Conservation (phyloP, 2,797 vertebrate genomes). For the Mormyrus proboscirostris region DNA sequence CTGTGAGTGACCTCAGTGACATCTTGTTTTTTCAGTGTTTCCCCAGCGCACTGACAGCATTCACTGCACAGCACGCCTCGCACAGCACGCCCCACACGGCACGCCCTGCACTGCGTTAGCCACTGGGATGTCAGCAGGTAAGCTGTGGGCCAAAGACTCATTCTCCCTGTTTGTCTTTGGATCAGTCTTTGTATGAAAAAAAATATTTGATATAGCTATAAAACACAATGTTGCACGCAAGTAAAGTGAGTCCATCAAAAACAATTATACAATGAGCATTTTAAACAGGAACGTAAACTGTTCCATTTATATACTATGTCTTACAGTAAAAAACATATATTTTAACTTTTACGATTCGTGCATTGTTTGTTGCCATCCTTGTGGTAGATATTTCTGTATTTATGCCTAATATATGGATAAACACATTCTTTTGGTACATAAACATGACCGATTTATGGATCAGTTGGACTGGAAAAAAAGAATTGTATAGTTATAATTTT, state of each 20-base stretch:
- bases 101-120: too few relatives aligned
- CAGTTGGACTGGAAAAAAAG: too few relatives aligned
- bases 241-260: neutral
- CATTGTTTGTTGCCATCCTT: neutral
- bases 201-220: neutral
- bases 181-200: neutral
- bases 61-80: neutral
- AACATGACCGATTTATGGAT: too few relatives aligned
- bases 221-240: neutral
- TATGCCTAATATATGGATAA: neutral
- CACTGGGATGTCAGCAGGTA: neutral
- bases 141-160: neutral
- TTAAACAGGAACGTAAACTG: too few relatives aligned
- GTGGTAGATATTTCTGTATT: neutral
- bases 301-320: too few relatives aligned
- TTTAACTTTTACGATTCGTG: too few relatives aligned
- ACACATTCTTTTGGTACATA: too few relatives aligned
- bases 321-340: too few relatives aligned
- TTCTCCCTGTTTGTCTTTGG: neutral
- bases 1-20: neutral
- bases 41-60: neutral
- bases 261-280: neutral
- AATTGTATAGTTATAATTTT: too few relatives aligned
- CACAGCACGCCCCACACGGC: neutral
- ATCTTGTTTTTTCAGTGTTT: neutral